Conservation (phyloP, 2,113 vertebrate genomes). For the Gnathonemus echidnorhynchus region DNA sequence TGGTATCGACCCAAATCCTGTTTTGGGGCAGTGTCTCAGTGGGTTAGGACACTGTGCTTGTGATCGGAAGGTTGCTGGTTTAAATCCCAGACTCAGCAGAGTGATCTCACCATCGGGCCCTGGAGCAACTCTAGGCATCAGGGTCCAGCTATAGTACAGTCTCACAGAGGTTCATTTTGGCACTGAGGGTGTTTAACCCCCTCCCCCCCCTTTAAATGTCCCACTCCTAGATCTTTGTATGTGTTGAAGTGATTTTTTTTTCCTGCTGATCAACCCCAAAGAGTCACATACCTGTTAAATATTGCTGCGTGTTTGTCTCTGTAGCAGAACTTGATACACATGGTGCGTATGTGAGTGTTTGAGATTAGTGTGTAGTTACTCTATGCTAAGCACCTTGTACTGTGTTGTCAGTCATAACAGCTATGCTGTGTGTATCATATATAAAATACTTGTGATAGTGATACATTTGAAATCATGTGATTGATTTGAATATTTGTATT, state of each 20-base stretch:
- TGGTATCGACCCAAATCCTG: neutral
- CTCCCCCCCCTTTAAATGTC: neutral
- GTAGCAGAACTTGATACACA: neutral
- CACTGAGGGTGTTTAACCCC: neutral
- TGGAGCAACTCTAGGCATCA: neutral
- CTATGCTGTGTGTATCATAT: neutral
- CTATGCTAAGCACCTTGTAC: conserved; percentile 2
- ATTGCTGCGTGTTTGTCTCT: neutral
- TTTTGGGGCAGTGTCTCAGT: neutral
- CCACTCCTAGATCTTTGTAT: neutral
- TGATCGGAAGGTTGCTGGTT: neutral
- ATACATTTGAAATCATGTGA: conserved; percentile 1
- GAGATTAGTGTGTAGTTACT: neutral
- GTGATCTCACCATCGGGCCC: neutral
- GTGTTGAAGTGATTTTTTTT: conserved; percentile 7
- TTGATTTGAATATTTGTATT: conserved; percentile 4
- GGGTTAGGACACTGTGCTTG: neutral
- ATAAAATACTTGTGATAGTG: conserved; percentile 10
- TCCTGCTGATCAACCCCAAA: conserved; percentile 18
- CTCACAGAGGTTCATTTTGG: neutral
- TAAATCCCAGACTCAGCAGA: neutral
- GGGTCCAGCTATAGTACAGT: neutral
- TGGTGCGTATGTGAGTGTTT: neutral
- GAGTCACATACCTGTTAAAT: conserved; percentile 8
- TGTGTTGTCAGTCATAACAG: neutral